These are phyloP conservation scores for Chrysomallon squamiferum DNA, from an alignment of 1,140 invertebrate species.

Conservation along the genomic window DNA sequence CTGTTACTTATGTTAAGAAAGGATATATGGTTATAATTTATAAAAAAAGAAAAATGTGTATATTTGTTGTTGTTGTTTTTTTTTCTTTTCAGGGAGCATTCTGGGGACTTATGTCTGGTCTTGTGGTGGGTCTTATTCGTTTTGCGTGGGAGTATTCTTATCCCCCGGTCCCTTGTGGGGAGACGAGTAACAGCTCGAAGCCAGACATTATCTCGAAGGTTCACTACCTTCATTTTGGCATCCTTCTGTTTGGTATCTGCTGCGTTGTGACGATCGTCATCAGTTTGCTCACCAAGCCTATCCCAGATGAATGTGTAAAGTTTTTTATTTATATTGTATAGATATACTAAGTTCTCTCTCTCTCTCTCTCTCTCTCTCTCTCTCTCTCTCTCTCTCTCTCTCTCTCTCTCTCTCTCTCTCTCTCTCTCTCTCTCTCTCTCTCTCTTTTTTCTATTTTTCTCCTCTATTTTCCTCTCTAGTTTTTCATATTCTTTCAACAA, in stretches of 20 bases:
- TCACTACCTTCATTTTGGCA: slow-evolving; percentile 64
- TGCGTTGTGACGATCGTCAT: slow-evolving; percentile 50
- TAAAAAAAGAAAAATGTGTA: too few relatives aligned
- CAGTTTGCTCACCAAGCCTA: slow-evolving; percentile 58
- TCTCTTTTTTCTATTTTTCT: too few relatives aligned
- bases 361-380: slow-evolving; percentile 58
- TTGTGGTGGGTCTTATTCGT: slow-evolving; percentile 64
- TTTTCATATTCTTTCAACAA: too few relatives aligned
- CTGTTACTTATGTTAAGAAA: too few relatives aligned
- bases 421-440: too few relatives aligned
- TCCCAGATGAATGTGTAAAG: slow-evolving; percentile 57
- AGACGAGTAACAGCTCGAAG: slow-evolving; percentile 31
- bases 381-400: too few relatives aligned
- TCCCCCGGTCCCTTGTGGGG: slow-evolving; percentile 49
- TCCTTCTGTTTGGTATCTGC: slow-evolving; percentile 59
- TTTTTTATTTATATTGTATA: slow-evolving; percentile 55
- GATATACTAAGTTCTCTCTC: slow-evolving; percentile 61
- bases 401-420: too few relatives aligned
- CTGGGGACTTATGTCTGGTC: slow-evolving; percentile 68
- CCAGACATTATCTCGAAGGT: slow-evolving; percentile 58
- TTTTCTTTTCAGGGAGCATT: slow-evolving; percentile 65
- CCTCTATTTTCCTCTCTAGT: too few relatives aligned
- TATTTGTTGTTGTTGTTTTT: too few relatives aligned
- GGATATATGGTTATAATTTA: too few relatives aligned
- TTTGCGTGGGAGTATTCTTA: slow-evolving; percentile 62